Evolutionary conservation across 2,888 invertebrate species (phyloP).

Genomic region (Shargacucullia verbasci): DNA sequence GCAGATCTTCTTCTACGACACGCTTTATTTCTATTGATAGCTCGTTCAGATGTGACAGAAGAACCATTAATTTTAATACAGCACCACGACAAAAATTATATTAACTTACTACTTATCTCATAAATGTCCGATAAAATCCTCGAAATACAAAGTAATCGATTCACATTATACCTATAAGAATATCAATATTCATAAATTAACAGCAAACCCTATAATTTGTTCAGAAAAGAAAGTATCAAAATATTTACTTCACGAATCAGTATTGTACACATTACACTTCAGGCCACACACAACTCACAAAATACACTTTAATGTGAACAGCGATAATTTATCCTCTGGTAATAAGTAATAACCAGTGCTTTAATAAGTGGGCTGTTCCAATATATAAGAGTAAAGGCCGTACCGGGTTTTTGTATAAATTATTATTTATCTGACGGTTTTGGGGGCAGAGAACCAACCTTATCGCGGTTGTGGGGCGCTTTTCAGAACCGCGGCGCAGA

Average conservation of each 20-base stretch:
- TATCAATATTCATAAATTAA: too few relatives aligned
- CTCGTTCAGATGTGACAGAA: too few relatives aligned
- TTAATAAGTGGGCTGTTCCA: conserved; percentile 56
- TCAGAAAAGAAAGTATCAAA: not conserved
- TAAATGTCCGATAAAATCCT: too few relatives aligned
- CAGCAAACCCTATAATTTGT: too few relatives aligned
- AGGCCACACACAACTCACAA: conserved; percentile 21
- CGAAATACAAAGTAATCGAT: too few relatives aligned
- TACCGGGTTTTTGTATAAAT: conserved; percentile 62
- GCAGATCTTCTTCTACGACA: too few relatives aligned
- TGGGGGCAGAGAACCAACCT: conserved; percentile 64
- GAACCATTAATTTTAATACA: too few relatives aligned
- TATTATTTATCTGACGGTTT: conserved; percentile 67
- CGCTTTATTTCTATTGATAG: too few relatives aligned
- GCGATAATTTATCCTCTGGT: conserved; percentile 48
- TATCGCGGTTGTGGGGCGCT: conserved; percentile 58
- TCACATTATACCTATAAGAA: too few relatives aligned
- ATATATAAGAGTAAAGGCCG: conserved; percentile 49
- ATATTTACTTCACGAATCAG: conserved; percentile 1
- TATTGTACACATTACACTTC: conserved; percentile 5
- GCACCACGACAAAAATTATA: too few relatives aligned
- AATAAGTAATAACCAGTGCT: conserved; percentile 51
- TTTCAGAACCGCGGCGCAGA: conserved; percentile 59
- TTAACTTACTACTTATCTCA: too few relatives aligned
- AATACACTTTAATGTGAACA: conserved; percentile 30